These are phyloP conservation scores for Apostichopus parvimensis DNA, from an alignment of 35 echinoderm and acorn worm species.

Conservation along the genomic window DNA sequence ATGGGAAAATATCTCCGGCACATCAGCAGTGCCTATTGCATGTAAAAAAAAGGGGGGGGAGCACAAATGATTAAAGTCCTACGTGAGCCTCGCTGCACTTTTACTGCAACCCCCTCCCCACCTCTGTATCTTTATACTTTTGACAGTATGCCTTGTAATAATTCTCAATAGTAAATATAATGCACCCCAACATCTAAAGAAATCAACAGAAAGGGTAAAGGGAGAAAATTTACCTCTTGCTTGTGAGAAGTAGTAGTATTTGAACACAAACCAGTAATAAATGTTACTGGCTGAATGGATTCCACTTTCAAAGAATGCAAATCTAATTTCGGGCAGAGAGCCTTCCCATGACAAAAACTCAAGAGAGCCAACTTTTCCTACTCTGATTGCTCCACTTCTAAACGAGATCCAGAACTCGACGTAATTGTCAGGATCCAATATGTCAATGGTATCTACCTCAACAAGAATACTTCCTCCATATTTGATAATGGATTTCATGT, in stretches of 20 bases:
- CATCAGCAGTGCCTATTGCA: too few relatives aligned
- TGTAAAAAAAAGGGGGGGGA: too few relatives aligned
- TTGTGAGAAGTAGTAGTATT: slow-evolving; percentile 45
- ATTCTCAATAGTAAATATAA: too few relatives aligned
- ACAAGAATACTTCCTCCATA: not conserved
- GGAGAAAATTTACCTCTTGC: slow-evolving; percentile 10
- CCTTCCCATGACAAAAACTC: not conserved
- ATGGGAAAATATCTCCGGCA: too few relatives aligned
- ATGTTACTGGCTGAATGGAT: not conserved
- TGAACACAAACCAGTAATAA: slow-evolving; percentile 36
- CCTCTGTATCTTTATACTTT: too few relatives aligned
- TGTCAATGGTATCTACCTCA: not conserved
- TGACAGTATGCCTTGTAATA: too few relatives aligned
- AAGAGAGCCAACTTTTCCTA: not conserved
- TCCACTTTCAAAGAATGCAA: slow-evolving; percentile 22
- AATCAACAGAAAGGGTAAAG: not conserved
- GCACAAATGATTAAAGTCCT: too few relatives aligned
- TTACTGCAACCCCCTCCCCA: too few relatives aligned
- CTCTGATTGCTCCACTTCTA: not conserved
- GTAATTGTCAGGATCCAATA: slow-evolving; percentile 27
- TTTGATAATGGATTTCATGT: slow-evolving; percentile 28
- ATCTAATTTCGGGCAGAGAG: not conserved
- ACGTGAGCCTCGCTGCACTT: too few relatives aligned
- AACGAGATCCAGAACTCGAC: slow-evolving; percentile 33
- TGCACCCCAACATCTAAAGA: too few relatives aligned